Conservation (phyloP, 2,113 vertebrate genomes). For the Maccullochella peelii region DNA sequence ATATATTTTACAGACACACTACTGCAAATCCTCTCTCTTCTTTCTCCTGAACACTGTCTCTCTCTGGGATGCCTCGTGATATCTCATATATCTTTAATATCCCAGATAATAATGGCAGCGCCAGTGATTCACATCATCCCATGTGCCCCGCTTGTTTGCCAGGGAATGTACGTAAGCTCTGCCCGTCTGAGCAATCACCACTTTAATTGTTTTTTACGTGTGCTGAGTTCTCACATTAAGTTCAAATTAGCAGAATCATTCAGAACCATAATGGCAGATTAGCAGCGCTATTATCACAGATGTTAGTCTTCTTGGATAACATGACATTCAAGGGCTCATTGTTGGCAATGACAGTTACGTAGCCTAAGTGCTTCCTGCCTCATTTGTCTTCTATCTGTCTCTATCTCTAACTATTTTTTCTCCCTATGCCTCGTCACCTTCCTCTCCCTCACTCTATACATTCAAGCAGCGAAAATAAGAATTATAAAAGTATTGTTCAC, state of each 20-base stretch:
- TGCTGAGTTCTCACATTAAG: constrained; percentile 14
- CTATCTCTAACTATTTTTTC: background rate
- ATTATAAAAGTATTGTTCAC: background rate
- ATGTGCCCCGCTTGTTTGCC: constrained; percentile 28
- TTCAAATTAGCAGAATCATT: constrained; percentile 18
- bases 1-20: background rate
- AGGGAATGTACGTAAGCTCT: constrained; percentile 32
- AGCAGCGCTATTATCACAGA: background rate
- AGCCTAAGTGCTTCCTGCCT: constrained; percentile 44
- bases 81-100: constrained; percentile 75
- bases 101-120: constrained; percentile 62
- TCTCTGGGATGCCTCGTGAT: constrained; percentile 36
- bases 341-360: constrained; percentile 49
- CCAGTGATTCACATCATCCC: constrained; percentile 56
- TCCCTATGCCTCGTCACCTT: background rate
- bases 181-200: constrained; percentile 14
- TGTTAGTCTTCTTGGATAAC: constrained; percentile 21
- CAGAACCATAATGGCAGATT: constrained; percentile 15
- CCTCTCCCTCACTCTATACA: background rate
- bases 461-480: background rate
- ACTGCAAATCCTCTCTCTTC: background rate
- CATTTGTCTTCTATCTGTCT: constrained; percentile 43
- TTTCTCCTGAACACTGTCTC: background rate
- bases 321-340: constrained; percentile 31
- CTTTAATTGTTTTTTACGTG: constrained; percentile 15